Evolutionary conservation across 35 echinoderm and acorn worm species (phyloP), one percentile per base, ranked within the genome.

Genomic region (Hemicentrotus pulcherrimus): DNA sequence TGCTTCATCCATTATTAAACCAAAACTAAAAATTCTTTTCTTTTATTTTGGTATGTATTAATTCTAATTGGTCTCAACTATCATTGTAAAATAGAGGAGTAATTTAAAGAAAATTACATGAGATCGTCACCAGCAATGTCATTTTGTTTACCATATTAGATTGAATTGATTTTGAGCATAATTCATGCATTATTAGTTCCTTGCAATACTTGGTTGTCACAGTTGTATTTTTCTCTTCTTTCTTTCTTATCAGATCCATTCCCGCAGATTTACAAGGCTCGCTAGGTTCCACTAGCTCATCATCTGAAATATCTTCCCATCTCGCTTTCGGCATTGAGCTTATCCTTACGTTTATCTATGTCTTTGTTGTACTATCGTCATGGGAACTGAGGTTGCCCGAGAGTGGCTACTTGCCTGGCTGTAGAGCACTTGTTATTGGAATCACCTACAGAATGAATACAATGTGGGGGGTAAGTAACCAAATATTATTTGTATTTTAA

Each of bases 241-340:
- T 96, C 94, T 91, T 96, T 46, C 30, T 45, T 31, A 46, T 5
- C 95, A 98, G 97, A 33, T 97, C 96, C 94, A 94, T 97, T 31
- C 97, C 97, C 9, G 28, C 32, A 16, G 24, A 86, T 13, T 94
- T 98, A 32, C 96, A 96, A 86, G 97, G 96, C 32, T 96, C 94
- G 28, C 96, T 98, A 18, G 97, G 97, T 30, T 94, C 91, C 46
- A 96, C 94, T 1, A 45, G 71, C 22, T 47, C 92, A 35, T 97
- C 97, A 0, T 6, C 48, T 5, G 78, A 96, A 92, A 95, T 98
- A 24, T 94, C 95, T 30, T 92, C 97, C 33, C 97, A 97, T 95
- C 96, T 96, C 46, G 97, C 96, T 2, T 97, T 98, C 46, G 98
- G 98, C 18, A 94, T 99, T 86, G 98, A 99, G 61, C 95, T 96